Evolutionary conservation across 2,797 vertebrate genomes (phyloP).

Genomic region (Crocodylus rhombifer): DNA sequence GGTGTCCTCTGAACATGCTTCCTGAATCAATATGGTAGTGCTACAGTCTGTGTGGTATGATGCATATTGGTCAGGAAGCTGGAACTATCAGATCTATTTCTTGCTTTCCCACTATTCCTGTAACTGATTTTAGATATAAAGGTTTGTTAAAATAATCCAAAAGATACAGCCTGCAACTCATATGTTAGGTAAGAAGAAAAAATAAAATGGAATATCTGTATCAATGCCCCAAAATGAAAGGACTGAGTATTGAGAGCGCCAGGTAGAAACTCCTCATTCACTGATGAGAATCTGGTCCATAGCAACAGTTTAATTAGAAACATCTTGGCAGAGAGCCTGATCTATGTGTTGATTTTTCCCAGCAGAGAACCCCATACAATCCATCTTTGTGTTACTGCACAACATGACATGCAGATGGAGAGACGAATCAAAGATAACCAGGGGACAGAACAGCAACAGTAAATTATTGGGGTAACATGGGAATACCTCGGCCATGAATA

Average conservation of each 20-base stretch:
- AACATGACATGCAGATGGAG: constrained; percentile 62
- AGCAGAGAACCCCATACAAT: constrained; percentile 77
- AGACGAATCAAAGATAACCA: constrained; percentile 78
- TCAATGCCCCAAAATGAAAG: not conserved
- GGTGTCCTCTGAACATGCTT: not conserved
- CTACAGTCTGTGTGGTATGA: constrained; percentile 38
- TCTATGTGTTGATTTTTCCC: constrained; percentile 76
- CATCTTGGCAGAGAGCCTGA: constrained; percentile 74
- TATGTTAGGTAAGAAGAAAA: not conserved
- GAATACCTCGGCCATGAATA: constrained; percentile 82
- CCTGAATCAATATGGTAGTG: constrained; percentile 38
- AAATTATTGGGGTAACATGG: constrained; percentile 77
- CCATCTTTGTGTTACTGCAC: constrained; percentile 71
- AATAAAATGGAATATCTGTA: not conserved
- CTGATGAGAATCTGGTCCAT: constrained; percentile 76
- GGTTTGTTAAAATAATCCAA: not conserved
- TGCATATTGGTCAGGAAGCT: not conserved
- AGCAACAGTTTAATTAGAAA: constrained; percentile 81
- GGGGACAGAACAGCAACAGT: constrained; percentile 65
- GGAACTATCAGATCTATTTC: constrained; percentile 22
- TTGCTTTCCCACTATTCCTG: not conserved
- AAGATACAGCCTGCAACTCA: no score
- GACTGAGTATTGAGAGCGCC: not conserved
- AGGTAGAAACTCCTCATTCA: constrained; percentile 58
- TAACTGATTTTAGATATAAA: not conserved